Conservation (phyloP, 2,888 invertebrate species). For the Apodemia mormo region DNA sequence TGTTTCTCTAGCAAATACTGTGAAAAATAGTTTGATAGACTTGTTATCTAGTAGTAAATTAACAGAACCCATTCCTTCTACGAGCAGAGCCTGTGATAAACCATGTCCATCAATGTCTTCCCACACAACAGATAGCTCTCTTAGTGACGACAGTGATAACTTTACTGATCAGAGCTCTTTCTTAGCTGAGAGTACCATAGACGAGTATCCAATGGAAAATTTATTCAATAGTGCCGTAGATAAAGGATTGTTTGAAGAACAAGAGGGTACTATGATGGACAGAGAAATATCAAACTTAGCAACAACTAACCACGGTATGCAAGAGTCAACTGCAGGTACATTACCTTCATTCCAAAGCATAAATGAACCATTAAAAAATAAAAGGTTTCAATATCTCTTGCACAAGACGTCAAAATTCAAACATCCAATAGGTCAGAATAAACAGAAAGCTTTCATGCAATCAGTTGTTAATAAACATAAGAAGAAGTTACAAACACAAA, state of each 20-base stretch:
- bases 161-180: slow-evolving; percentile 76
- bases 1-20: slow-evolving; percentile 57
- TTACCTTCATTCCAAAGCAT: slow-evolving; percentile 72
- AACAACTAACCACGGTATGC: slow-evolving; percentile 71
- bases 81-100: slow-evolving; percentile 60
- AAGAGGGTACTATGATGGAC: slow-evolving; percentile 75
- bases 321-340: slow-evolving; percentile 62
- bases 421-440: slow-evolving; percentile 74
- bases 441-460: slow-evolving; percentile 77
- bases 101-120: slow-evolving; percentile 53
- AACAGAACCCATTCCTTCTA: slow-evolving; percentile 60
- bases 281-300: slow-evolving; percentile 76
- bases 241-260: slow-evolving; percentile 73
- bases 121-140: slow-evolving; percentile 67
- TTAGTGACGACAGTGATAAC: slow-evolving; percentile 73
- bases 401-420: slow-evolving; percentile 78
- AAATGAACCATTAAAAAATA: slow-evolving; percentile 74
- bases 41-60: slow-evolving; percentile 66
- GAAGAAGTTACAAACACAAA: slow-evolving; percentile 67
- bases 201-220: slow-evolving; percentile 78
- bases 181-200: slow-evolving; percentile 73
- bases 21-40: slow-evolving; percentile 72
- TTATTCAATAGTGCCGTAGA: slow-evolving; percentile 76
- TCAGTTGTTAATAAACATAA: slow-evolving; percentile 78
- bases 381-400: slow-evolving; percentile 74